Base-by-base conservation (phyloP, 2,888 invertebrate species). In the Microchrysa polita region DNA sequence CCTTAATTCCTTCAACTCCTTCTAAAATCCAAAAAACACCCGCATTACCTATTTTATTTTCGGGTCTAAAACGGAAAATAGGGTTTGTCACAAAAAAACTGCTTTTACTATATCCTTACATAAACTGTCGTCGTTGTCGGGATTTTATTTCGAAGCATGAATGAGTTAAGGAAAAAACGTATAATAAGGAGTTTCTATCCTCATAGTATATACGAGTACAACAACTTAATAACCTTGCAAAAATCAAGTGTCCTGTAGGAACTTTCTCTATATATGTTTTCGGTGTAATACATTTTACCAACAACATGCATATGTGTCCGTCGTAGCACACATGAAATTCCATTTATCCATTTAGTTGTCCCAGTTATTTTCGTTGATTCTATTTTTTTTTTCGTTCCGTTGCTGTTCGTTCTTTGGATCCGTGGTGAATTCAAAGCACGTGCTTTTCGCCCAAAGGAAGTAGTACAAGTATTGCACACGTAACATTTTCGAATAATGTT, bases 371-470 rank as follows among this genome's bases (percentile, higher is more conserved):
- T 53, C 14, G 44, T 55, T 34, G 67, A 67, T 40, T 48, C 48
- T 67, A 53, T 67, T 27, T 59, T n/a, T n/a, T n/a, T n/a, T n/a
- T n/a, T n/a, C n/a, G n/a, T n/a, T n/a, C n/a, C n/a, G n/a, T n/a
- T n/a, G n/a, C n/a, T n/a, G n/a, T n/a, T n/a, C n/a, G n/a, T n/a
- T 73, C 18, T 27, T 27, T 73, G 27, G 27, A 34, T 34, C 27
- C 27, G 27, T 34, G 27, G 27, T 16, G 34, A 61, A 73, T 73
- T 73, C 72, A 63, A 27, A 63, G 63, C 72, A 73, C 72, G 72
- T 63, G 72, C 52, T 73, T 57, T 59, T 22, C 14, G 48, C 42
- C 40, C 14, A 55, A 53, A 55, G 18, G 55, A 52, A n/a, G 16
- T 52, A 16, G 40, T 16, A n/a, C n/a, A n/a, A 65, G 65, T 48